phyloP scores from a whole-genome alignment of 2,797 vertebrate species.

The Spinus olivaceus region DNA sequence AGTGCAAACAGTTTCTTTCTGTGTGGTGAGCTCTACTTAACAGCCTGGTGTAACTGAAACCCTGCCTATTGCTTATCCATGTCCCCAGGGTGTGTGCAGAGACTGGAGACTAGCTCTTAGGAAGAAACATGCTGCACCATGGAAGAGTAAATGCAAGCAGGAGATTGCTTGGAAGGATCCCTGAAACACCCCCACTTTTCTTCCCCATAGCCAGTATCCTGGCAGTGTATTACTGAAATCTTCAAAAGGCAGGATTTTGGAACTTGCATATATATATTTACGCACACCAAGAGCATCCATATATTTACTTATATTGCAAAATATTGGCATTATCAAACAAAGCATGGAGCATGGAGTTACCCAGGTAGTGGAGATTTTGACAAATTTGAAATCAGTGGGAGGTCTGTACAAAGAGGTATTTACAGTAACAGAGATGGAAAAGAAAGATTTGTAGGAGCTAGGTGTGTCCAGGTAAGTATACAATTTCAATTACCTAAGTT shows the following conservation, averaged over 20 bases:
- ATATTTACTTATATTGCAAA: background rate
- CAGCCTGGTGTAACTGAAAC: background rate
- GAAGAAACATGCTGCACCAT: background rate
- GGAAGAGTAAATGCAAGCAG: background rate
- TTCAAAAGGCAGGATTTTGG: background rate
- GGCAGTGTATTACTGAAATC: background rate
- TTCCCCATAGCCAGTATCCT: background rate
- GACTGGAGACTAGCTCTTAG: background rate
- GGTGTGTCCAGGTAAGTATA: background rate
- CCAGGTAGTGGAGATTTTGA: background rate
- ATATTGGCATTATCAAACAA: background rate
- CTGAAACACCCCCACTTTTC: background rate
- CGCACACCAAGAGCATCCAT: background rate
- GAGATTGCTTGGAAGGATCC: background rate
- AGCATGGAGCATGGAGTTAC: background rate
- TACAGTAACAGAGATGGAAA: background rate
- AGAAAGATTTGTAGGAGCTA: background rate
- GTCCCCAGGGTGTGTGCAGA: background rate
- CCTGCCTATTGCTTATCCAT: background rate
- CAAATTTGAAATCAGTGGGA: background rate
- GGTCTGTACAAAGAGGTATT: background rate
- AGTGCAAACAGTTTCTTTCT: background rate
- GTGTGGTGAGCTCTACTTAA: background rate
- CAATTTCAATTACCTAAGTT: background rate
- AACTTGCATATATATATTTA: background rate